phyloP scores from a whole-genome alignment of 2,888 invertebrate genomes.

The Lutraria lutraria region DNA sequence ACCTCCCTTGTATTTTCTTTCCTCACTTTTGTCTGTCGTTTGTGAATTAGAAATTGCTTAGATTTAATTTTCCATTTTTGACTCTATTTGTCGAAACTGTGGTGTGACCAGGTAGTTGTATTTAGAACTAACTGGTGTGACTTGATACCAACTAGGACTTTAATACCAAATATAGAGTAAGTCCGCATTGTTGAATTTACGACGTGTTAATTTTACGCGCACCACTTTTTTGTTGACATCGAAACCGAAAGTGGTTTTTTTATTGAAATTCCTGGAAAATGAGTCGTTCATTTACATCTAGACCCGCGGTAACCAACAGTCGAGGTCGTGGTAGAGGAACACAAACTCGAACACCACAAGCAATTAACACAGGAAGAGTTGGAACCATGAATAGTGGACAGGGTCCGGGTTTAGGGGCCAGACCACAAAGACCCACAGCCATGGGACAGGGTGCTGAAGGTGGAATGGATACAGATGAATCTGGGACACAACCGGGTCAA shows the following conservation, averaged over 20 bases:
- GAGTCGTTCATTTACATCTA: conserved; percentile 65
- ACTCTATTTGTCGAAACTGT: no score
- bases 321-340: conserved; percentile 65
- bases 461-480: not conserved
- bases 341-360: conserved; percentile 31
- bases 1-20: no score
- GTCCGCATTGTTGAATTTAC: no score
- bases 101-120: no score
- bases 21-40: no score
- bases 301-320: conserved; percentile 57
- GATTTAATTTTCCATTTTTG: no score
- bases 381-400: not conserved
- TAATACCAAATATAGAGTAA: no score
- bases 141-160: no score
- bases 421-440: conserved; percentile 6
- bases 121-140: no score
- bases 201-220: conserved; percentile 2
- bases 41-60: no score
- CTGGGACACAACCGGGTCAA: conserved; percentile 17
- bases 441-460: conserved; percentile 19
- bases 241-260: conserved; percentile 47
- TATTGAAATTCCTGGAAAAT: conserved; percentile 26
- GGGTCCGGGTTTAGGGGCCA: not conserved
- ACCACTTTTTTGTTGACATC: conserved; percentile 25
- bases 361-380: conserved; percentile 20